phyloP scores from a whole-genome alignment of 30 jellyfish, hydroid and myxozoan species.

The Hydractinia symbiolongicarpus region DNA sequence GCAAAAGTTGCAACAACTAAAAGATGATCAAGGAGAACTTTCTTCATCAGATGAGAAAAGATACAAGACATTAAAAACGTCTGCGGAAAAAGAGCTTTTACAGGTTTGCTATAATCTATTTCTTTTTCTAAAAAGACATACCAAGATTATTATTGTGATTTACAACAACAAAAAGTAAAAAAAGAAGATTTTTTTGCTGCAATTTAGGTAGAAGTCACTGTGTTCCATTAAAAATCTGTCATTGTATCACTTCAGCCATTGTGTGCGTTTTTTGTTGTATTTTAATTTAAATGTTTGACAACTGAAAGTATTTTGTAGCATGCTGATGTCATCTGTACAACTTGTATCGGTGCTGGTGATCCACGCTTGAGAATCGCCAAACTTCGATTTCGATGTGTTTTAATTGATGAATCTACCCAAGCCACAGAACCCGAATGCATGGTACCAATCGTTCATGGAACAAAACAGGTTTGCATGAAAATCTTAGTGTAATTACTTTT shows the following conservation, averaged over 20 bases:
- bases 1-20: slow-evolving; percentile 85
- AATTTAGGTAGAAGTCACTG: not conserved
- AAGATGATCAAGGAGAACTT: slow-evolving; percentile 98
- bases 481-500: not conserved
- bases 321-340: slow-evolving; percentile 99
- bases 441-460: slow-evolving; percentile 98
- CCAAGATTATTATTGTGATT: too few species aligned
- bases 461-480: slow-evolving; percentile 68
- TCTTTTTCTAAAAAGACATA: not conserved
- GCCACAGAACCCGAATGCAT: slow-evolving; percentile 99
- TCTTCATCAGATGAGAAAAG: slow-evolving; percentile 95
- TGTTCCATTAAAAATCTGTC: too few species aligned
- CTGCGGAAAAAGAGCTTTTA: slow-evolving; percentile 88
- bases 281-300: too few species aligned
- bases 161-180: too few species aligned
- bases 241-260: too few species aligned
- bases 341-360: slow-evolving; percentile 99
- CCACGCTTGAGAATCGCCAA: slow-evolving; percentile 76
- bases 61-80: slow-evolving; percentile 78
- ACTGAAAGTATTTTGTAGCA: slow-evolving; percentile 37
- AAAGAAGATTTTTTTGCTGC: too few species aligned
- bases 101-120: slow-evolving; percentile 39
- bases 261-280: too few species aligned
- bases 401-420: slow-evolving; percentile 97
- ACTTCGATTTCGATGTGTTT: slow-evolving; percentile 92